These are phyloP conservation scores for Julus scandinavius DNA, from an alignment of 2,888 invertebrate genomes.

Conservation along the genomic window DNA sequence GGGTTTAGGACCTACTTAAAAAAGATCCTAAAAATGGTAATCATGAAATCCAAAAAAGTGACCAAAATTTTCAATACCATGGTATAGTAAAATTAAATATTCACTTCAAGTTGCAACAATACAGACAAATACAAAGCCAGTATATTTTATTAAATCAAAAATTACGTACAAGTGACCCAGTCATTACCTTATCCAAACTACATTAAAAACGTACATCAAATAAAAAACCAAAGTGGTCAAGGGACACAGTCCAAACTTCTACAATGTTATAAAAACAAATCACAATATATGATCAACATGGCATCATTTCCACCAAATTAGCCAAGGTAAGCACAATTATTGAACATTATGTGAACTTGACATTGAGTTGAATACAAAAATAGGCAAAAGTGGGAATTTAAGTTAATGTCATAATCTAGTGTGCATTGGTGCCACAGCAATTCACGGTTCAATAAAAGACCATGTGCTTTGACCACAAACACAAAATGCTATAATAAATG, in stretches of 20 bases:
- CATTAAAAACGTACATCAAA: not conserved
- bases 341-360: not conserved
- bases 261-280: not conserved
- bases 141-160: not conserved
- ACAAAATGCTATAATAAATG: not conserved
- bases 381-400: not conserved
- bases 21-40: too few relatives aligned
- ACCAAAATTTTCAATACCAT: too few relatives aligned
- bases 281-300: not conserved
- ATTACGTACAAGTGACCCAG: not conserved
- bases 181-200: slow-evolving; percentile 17
- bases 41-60: too few relatives aligned
- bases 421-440: not conserved
- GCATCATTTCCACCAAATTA: not conserved
- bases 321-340: not conserved
- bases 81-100: not conserved
- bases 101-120: not conserved
- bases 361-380: not conserved
- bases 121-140: not conserved
- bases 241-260: not conserved
- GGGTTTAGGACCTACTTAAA: not conserved
- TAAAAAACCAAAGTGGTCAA: not conserved
- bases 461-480: not conserved
- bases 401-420: not conserved
- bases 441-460: not conserved